Conservation (phyloP, 2,888 invertebrate genomes). For the Ceraclea dissimilis region DNA sequence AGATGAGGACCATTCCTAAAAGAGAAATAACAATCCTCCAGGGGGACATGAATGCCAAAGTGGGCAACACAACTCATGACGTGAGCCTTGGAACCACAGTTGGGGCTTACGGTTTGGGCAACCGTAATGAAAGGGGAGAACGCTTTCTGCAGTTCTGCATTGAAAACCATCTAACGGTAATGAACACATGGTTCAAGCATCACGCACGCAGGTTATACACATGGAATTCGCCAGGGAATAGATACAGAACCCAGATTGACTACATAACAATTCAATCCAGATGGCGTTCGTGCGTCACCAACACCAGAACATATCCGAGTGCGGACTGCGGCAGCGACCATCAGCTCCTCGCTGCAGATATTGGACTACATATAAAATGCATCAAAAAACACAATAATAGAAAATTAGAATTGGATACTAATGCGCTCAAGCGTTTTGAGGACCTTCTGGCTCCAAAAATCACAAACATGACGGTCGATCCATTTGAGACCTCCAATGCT, state of each 20-base stretch:
- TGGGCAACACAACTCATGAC: too few relatives aligned
- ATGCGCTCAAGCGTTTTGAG: not conserved
- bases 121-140: too few relatives aligned
- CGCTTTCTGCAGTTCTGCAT: too few relatives aligned
- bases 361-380: not conserved
- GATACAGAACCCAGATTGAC: not conserved
- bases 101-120: too few relatives aligned
- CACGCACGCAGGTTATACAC: not conserved
- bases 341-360: not conserved
- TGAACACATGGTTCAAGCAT: too few relatives aligned
- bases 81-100: too few relatives aligned
- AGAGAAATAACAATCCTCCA: too few relatives aligned
- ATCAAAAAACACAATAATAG: not conserved
- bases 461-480: not conserved
- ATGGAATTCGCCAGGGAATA: not conserved
- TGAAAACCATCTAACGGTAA: too few relatives aligned
- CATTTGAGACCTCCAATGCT: not conserved
- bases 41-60: too few relatives aligned
- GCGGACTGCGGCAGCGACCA: not conserved
- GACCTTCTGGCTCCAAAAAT: not conserved
- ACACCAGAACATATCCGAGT: not conserved
- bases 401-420: not conserved
- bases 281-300: not conserved
- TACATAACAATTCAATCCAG: not conserved
- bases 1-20: too few relatives aligned